Evolutionary conservation across 2,113 vertebrate genomes (phyloP).

Genomic region (Myotis lucifugus): DNA sequence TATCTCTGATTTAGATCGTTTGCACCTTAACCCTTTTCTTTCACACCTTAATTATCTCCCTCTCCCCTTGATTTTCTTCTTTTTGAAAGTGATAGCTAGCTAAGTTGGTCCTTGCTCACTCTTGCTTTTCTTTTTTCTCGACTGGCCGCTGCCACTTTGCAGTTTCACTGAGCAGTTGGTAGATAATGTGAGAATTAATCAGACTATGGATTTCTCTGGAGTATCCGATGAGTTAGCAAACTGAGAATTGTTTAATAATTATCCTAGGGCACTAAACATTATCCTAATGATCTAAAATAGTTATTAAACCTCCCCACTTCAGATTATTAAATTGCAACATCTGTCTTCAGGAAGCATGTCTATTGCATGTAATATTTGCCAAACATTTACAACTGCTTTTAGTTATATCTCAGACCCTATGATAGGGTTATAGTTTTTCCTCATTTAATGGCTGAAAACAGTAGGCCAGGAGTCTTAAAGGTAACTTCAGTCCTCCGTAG

Average conservation of each 20-base stretch:
- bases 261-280: constrained; percentile 66
- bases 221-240: constrained; percentile 56
- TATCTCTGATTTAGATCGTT: not conserved
- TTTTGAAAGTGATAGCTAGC: not conserved
- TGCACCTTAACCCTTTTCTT: not conserved
- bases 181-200: constrained; percentile 42
- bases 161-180: not conserved
- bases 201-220: constrained; percentile 55
- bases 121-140: not conserved
- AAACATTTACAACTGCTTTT: constrained; percentile 78
- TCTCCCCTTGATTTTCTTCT: not conserved
- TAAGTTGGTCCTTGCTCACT: not conserved
- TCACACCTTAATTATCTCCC: not conserved
- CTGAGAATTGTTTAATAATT: constrained; percentile 72
- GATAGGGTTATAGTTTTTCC: constrained; percentile 56
- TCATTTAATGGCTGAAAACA: constrained; percentile 70
- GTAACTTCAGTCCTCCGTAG: not conserved
- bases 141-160: not conserved
- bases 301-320: constrained; percentile 68
- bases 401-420: constrained; percentile 61
- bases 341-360: constrained; percentile 75
- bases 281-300: constrained; percentile 73
- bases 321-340: constrained; percentile 75
- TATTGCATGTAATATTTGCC: constrained; percentile 60
- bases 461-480: constrained; percentile 28